These are phyloP conservation scores for Drosophila lacicola DNA, from an alignment of 2,888 invertebrate genomes.

Conservation along the genomic window DNA sequence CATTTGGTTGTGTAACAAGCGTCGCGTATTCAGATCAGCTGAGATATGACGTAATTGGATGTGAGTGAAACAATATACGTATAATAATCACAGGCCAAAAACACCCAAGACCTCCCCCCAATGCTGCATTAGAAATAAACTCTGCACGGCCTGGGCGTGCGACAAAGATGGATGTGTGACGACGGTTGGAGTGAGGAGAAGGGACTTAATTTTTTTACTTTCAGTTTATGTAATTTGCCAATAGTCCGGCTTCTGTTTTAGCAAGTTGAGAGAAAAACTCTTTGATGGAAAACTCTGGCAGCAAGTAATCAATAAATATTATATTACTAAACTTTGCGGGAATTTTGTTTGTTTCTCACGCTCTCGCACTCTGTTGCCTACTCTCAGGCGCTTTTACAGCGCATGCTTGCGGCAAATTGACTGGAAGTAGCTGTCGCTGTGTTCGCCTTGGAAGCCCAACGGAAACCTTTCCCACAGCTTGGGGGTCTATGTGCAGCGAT, in stretches of 20 bases:
- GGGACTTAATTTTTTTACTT: conserved; percentile 4
- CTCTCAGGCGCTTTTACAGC: conserved; percentile 25
- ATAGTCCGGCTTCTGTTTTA: conserved; percentile 36
- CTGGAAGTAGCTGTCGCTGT: conserved; percentile 37
- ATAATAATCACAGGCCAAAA: conserved; percentile 27
- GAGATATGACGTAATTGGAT: conserved; percentile 84
- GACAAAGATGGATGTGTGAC: not conserved
- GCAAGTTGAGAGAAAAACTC: conserved; percentile 49
- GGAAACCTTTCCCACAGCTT: conserved; percentile 1
- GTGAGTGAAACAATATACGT: conserved; percentile 67
- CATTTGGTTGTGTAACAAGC: conserved; percentile 68
- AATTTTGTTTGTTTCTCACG: conserved; percentile 16
- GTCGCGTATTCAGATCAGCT: conserved; percentile 79
- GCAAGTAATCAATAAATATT: conserved; percentile 74
- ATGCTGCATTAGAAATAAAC: not conserved
- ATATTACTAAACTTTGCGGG: conserved; percentile 58
- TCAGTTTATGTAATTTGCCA: conserved; percentile 52
- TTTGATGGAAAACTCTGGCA: conserved; percentile 36
- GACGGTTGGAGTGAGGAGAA: not conserved
- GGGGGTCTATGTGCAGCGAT: not conserved
- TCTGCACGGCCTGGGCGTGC: not conserved
- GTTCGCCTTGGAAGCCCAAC: conserved; percentile 39
- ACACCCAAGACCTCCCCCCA: not conserved
- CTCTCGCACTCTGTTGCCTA: not conserved
- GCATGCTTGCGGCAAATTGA: conserved; percentile 41